Conservation (phyloP, 2,113 vertebrate species). For the Atractosteus spatula region DNA sequence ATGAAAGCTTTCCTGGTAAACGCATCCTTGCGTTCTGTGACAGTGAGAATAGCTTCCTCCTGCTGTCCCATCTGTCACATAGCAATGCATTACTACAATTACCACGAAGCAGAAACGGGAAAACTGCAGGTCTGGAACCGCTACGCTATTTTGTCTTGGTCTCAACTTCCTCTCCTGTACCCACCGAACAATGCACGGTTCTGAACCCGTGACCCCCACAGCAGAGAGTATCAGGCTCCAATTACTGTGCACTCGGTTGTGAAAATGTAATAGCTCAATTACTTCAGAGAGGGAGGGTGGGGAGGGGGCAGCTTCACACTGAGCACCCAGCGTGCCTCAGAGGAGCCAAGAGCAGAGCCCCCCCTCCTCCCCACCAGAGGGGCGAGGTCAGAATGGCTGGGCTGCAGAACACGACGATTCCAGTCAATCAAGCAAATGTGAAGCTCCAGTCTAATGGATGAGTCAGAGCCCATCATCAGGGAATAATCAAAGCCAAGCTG, state of each 20-base stretch:
- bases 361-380: too few species aligned
- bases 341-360: too few species aligned
- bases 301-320: not conserved
- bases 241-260: not conserved
- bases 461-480: conserved; percentile 32
- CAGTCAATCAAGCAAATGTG: too few species aligned
- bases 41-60: too few species aligned
- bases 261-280: conserved; percentile 2
- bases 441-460: not conserved
- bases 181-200: not conserved
- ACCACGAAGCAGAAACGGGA: too few species aligned
- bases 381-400: too few species aligned
- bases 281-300: not conserved
- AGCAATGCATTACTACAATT: too few species aligned
- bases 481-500: conserved; percentile 30
- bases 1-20: too few species aligned
- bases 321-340: not conserved
- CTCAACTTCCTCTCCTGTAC: not conserved
- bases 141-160: not conserved
- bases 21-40: too few species aligned
- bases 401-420: too few species aligned
- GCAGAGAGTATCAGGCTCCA: not conserved
- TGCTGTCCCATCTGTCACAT: too few species aligned
- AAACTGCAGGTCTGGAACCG: not conserved
- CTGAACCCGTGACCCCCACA: not conserved